phyloP scores from a whole-genome alignment of 1,140 invertebrate genomes.

The Tetraneura akinire region DNA sequence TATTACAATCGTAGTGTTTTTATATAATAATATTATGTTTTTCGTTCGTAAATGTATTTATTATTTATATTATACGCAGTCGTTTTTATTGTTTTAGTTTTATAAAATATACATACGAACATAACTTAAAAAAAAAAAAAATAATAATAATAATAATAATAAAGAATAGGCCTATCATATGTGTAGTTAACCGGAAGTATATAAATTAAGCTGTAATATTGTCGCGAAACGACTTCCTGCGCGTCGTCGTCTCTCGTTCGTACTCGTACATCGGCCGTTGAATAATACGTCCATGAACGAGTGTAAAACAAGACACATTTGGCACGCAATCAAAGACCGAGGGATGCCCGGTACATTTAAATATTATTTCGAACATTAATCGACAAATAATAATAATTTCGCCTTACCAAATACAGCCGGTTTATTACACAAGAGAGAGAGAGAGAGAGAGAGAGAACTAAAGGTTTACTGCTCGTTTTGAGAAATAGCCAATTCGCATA shows the following conservation, averaged over 20 bases:
- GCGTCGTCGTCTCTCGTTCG: neutral
- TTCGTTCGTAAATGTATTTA: too few relatives aligned
- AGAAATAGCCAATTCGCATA: neutral
- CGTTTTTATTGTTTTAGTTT: slow-evolving; percentile 12
- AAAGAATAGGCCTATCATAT: neutral
- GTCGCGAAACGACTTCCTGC: slow-evolving; percentile 24
- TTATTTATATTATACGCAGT: neutral
- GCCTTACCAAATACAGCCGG: too few relatives aligned
- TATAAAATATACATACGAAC: neutral
- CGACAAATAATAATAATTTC: slow-evolving; percentile 3
- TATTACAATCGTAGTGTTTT: too few relatives aligned
- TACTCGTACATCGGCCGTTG: neutral
- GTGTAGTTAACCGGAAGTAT: slow-evolving; percentile 5
- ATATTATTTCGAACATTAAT: neutral
- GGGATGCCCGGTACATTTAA: neutral
- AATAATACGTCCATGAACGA: neutral
- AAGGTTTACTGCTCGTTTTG: neutral
- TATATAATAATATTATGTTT: too few relatives aligned
- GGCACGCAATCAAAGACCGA: neutral
- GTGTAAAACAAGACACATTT: neutral
- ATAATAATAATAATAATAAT: neutral
- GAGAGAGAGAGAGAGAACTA: too few relatives aligned
- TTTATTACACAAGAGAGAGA: too few relatives aligned
- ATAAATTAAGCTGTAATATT: neutral
- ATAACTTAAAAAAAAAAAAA: too few relatives aligned